Percentiles rank a stretch among this genome's conserved stretches.
Evolutionary conservation across 2,888 invertebrate species (phyloP).

Genomic region (Andrena fulva): DNA sequence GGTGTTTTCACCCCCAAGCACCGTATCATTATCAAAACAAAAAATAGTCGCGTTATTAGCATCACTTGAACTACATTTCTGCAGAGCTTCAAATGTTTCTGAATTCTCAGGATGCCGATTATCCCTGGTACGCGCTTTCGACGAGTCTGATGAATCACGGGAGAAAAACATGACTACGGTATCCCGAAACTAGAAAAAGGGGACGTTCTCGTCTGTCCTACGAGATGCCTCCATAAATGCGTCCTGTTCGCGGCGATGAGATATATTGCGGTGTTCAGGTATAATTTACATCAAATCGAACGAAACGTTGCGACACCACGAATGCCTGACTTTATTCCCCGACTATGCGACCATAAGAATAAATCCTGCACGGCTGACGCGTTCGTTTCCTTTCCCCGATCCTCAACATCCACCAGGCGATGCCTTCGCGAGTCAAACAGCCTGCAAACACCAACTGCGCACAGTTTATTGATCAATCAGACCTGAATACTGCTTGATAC

Average conservation of each 20-base stretch:
- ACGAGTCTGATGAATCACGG: neutral
- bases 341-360: conserved; percentile 18
- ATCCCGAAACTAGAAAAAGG: conserved; percentile 6
- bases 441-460: neutral
- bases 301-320: conserved; percentile 14
- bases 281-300: conserved; percentile 44
- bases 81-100: no score
- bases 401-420: neutral
- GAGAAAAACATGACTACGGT: neutral
- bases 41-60: no score
- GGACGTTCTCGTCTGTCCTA: neutral
- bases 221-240: conserved; percentile 16
- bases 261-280: conserved; percentile 16
- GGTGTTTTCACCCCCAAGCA: no score
- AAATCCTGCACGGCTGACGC: conserved; percentile 19
- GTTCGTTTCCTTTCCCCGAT: conserved; percentile 19
- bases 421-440: neutral
- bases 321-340: conserved; percentile 25
- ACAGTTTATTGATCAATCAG: conserved; percentile 1
- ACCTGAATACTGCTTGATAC: neutral
- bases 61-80: no score
- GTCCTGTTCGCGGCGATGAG: conserved; percentile 1
- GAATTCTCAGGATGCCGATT: no score
- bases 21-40: no score
- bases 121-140: neutral